These are phyloP conservation scores for Nicator chloris DNA, from an alignment of 2,113 vertebrate species.

Conservation along the genomic window DNA sequence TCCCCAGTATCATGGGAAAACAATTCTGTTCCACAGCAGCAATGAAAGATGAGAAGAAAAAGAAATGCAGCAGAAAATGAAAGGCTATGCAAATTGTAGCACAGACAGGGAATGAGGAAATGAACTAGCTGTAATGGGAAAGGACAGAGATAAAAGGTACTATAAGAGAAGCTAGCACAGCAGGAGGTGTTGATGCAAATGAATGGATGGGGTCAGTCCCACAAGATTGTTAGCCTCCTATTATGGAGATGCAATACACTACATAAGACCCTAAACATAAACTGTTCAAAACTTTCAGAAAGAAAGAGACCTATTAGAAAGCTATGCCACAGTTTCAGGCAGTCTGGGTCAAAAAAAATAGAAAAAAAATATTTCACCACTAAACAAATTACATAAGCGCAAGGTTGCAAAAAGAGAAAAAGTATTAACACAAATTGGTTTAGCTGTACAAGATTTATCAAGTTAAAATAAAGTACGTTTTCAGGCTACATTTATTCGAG, in stretches of 20 bases:
- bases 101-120: background rate
- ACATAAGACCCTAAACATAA: background rate
- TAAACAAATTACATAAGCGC: constrained; percentile 45
- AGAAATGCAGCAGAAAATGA: background rate
- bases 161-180: background rate
- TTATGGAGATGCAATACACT: background rate
- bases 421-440: constrained; percentile 49
- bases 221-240: background rate
- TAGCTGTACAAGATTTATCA: constrained; percentile 54
- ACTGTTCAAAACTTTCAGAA: background rate
- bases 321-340: background rate
- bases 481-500: constrained; percentile 37
- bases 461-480: constrained; percentile 58
- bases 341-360: background rate
- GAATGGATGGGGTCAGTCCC: background rate
- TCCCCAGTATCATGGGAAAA: background rate
- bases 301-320: background rate
- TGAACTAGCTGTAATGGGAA: background rate
- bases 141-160: background rate
- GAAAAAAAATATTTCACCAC: background rate
- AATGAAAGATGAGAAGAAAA: background rate
- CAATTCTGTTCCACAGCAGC: background rate
- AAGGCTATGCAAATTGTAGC: background rate
- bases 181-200: background rate
- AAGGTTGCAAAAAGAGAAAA: constrained; percentile 31